Evolutionary conservation across 2,797 vertebrate genomes (phyloP), one percentile per base, ranked within the genome.

Genomic region (Semotilus atromaculatus): DNA sequence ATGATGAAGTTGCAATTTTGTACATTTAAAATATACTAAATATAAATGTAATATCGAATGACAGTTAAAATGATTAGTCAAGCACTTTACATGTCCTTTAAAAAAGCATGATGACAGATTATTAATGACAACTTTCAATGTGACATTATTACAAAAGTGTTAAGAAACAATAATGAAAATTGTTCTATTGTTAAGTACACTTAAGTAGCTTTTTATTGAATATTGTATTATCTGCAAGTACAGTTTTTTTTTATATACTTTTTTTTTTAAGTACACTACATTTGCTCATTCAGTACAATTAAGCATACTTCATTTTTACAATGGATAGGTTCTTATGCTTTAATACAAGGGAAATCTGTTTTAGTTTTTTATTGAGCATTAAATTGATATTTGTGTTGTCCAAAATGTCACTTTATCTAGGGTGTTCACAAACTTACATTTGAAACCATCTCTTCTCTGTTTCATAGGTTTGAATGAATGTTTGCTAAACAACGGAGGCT

Each of bases 401-500:
- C 29, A 21, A 21, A 74, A 34, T 1, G 5, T 23, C 45, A 34
- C 10, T 53, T 29, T 14, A 29, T 26, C 1, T 31, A 3, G 26
- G 29, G 8, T 10, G 10, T 31, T 48, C 19, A 18, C 71, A 70
- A 43, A 43, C 7, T 9, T 23, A 21, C 29, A 36, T 55, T 34
- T 55, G n/a, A 53, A 55, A 14, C 19, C 11, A 1, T 75, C 23
- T 19, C 31, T 6, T 51, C 55, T 90, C 82, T 89, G 62, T 90
- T 86, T 88, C 48, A 62, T 92, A 99, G 98, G 96, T 82, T 90
- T 98, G 79, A 98, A 99, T 2, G 98, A 99, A 88, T 99, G 98
- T 86, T 93, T 96, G 55, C 91, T 94, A 88, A 98, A 99, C 94
- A 99, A 99, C 1, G 98, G 97, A 0, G 98, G 98, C 88, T 99